Evolutionary conservation across 2,113 vertebrate species (phyloP), one percentile per base, ranked within the genome.

Genomic region (Siniperca chuatsi): DNA sequence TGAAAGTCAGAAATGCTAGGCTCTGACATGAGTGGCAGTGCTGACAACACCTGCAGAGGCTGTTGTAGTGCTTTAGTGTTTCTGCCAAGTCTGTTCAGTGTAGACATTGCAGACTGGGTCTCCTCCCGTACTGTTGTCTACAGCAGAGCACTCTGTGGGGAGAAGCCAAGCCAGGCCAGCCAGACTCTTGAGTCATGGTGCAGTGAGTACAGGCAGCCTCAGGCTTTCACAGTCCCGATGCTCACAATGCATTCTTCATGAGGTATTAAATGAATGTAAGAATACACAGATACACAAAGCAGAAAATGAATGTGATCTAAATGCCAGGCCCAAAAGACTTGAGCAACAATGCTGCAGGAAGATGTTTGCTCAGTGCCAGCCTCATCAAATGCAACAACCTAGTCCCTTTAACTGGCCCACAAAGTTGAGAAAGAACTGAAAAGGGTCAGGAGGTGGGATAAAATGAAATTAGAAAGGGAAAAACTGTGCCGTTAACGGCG

Each of bases 251-350:
- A 93, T 95, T 94, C 91, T 92, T 94, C 90, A 90, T 90, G 88
- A 95, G 91, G 90, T 92, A 87, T 92, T 94, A 94, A 95, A 94
- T 93, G 85, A 95, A 94, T 90, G 84, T 93, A 92, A 82, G 89
- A 93, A 90, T 83, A 92, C 85, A 87, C 62, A 83, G 72, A 92
- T 85, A 92, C 82, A 91, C 88, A 91, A 90, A 90, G 79, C 81
- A 76, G 81, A 90, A 91, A 91, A 89, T 89, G 81, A 91, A 90
- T 87, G 86, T 89, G 92, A 94, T 94, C 87, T 93, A 95, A 95
- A 95, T 94, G 92, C 93, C 93, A 92, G 87, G 79, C 76, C 61
- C 68, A 29, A 29, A 29, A 29, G 86, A 75, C 74, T 86, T 81
- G 81, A 84, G 90, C 85, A 78, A 84, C 77, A 84, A 79, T 18